Evolutionary conservation across 2,888 invertebrate species (phyloP), one percentile per base, ranked within the genome.

Genomic region (Byasa hedistus): DNA sequence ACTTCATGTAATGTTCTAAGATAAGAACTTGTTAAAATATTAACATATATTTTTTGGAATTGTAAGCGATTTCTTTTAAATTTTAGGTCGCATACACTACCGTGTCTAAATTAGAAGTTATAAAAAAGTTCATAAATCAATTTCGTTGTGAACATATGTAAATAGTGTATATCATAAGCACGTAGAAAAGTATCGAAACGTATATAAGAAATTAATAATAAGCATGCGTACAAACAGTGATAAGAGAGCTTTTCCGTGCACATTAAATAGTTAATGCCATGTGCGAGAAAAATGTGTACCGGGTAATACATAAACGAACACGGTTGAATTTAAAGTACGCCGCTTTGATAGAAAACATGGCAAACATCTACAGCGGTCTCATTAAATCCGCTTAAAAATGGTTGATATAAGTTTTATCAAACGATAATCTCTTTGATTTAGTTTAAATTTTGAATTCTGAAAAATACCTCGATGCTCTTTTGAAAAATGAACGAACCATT

Each of bases 201-300:
- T 65, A 61, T 61, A 65, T 24, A 60, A 57, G 65, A 61, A 61
- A 65, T 65, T 57, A 65, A 57, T 65, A 65, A 65, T 65, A 65
- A 65, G 57, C 51, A 56, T 51, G 56, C 65, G 65, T 60, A 65
- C 55, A 60, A 65, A 65, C 65, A 60, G 65, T 65, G 60, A 65
- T 65, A 65, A 65, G 60, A 65, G 60, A 60, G 65, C 60, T 55
- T 65, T 64, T 65, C 60, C 65, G 60, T 65, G 55, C 60, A 19
- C 65, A 65, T 56, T 65, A 44, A 65, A 65, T 65, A 48, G 44
- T 65, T 65, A 60, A 65, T 63, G 57, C 57, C 21, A 57, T 63
- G 48, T 57, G 32, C 22, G 62, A 56, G 57, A 57, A 63, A 63
- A 63, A 63, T 62, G 48, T 63, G 27, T 63, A 48, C 63, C 19